Evolutionary conservation across 2,888 invertebrate species (phyloP), one percentile per base, ranked within the genome.

Genomic region (Parasteatoda lunata): DNA sequence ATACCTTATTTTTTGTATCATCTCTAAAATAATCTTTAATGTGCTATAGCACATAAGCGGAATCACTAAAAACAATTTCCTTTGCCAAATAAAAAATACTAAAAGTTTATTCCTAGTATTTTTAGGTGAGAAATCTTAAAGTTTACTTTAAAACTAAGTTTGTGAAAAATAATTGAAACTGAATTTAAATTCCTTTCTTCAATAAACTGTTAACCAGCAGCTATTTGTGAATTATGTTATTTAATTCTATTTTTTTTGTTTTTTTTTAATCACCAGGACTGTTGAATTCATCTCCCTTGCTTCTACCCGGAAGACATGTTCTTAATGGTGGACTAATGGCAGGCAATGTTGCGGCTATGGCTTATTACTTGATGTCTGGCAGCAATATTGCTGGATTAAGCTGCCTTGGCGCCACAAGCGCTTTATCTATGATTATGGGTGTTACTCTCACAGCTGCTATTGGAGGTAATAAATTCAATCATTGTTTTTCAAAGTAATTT

Each of bases 371-470:
- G 91, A 91, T 92, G 86, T 94, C 94, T 90, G 93, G 94, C 48
- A 94, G 95, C 65, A 93, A 95, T 89, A 92, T 92, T 51, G 94
- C 94, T 59, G 96, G 97, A 54, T 92, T 97, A 89, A 94, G 94
- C 79, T 94, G 96, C 91, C 93, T 97, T 76, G 95, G 95, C 7
- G 93, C 95, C 5, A 96, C 96, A 4, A 95, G 96, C 1, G 94
- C 94, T 11, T 93, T 97, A 81, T 96, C 96, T 81, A 94, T 95
- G 77, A 93, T 95, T 8, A 96, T 97, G 95, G 97, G 97, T 0
- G 94, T 97, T 65, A 97, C 97, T 1, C 93, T 97, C 75, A 97
- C 97, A 0, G 94, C 96, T 85, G 97, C 97, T 75, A 97, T 97
- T 91, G 97, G 97, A 93, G 97, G 96, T 95, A 91, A 59, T 4